Percentiles rank a stretch among this genome's conserved stretches.
Conservation (phyloP, 2,113 vertebrate species). For the Coturnix japonica region DNA sequence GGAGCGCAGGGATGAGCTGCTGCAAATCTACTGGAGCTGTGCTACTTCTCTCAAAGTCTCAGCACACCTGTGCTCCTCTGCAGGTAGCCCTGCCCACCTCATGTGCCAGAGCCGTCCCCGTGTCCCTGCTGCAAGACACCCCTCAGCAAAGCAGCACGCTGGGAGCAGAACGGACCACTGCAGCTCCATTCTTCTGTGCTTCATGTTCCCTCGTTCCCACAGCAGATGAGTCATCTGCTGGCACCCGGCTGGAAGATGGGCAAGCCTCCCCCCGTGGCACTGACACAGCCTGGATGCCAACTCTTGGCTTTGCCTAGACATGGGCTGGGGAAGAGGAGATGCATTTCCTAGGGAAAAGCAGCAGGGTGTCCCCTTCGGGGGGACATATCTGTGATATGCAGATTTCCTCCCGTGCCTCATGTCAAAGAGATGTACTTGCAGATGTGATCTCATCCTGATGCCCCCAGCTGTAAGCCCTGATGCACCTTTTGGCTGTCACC, state of each 20-base stretch:
- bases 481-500: background rate
- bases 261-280: background rate
- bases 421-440: background rate
- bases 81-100: no score
- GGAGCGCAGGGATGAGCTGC: background rate
- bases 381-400: background rate
- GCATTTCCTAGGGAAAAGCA: background rate
- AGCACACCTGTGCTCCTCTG: no score
- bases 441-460: background rate
- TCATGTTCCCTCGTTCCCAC: background rate
- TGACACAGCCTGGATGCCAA: slow-evolving; percentile 21
- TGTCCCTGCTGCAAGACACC: background rate
- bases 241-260: slow-evolving; percentile 7
- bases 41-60: no score
- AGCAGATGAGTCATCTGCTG: slow-evolving; percentile 8
- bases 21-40: background rate
- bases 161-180: background rate
- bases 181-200: slow-evolving; percentile 31
- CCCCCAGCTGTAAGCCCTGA: background rate
- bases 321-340: background rate
- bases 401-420: accelerated
- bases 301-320: background rate
- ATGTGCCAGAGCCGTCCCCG: slow-evolving; percentile 18
- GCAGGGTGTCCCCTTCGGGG: background rate
- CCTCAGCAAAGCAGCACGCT: background rate